Conservation (phyloP, 2,113 vertebrate genomes). For the Labeo catla region DNA sequence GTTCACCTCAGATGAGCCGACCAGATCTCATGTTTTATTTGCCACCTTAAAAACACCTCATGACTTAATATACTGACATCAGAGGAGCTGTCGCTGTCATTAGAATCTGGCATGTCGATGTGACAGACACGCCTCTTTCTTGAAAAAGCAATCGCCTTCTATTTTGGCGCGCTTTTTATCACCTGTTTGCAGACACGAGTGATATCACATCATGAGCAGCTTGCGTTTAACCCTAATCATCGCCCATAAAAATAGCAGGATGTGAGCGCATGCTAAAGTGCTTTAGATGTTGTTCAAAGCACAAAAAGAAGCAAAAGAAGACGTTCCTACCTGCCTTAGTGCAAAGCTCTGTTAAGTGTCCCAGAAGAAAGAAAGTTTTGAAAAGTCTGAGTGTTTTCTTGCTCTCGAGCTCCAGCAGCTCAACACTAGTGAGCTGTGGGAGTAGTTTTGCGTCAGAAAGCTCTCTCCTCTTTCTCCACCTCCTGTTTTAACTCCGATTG, state of each 20-base stretch:
- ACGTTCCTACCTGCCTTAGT: slow-evolving; percentile 53
- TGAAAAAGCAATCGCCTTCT: slow-evolving; percentile 50
- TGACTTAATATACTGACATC: slow-evolving; percentile 46
- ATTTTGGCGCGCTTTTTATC: slow-evolving; percentile 54
- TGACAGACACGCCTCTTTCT: slow-evolving; percentile 46
- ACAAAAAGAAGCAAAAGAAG: not conserved
- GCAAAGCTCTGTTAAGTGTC: slow-evolving; percentile 1
- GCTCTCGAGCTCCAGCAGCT: slow-evolving; percentile 20
- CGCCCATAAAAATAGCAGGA: slow-evolving; percentile 53
- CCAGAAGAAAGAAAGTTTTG: slow-evolving; percentile 1
- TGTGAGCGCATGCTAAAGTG: slow-evolving; percentile 31
- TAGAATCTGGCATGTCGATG: slow-evolving; percentile 34
- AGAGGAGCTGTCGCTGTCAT: slow-evolving; percentile 39
- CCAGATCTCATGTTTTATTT: slow-evolving; percentile 53
- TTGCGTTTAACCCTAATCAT: slow-evolving; percentile 28
- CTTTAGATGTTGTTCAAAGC: not conserved
- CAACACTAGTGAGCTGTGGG: slow-evolving; percentile 35
- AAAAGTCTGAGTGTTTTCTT: slow-evolving; percentile 38
- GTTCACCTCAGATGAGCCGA: not conserved
- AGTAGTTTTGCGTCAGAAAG: slow-evolving; percentile 36
- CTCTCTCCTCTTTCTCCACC: slow-evolving; percentile 49
- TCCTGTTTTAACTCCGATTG: slow-evolving; percentile 24
- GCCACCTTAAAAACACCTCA: slow-evolving; percentile 40
- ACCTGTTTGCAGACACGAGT: slow-evolving; percentile 45
- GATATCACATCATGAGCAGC: slow-evolving; percentile 43